phyloP scores from a whole-genome alignment of 2,888 invertebrate species.

The Hyposoter didymator region DNA sequence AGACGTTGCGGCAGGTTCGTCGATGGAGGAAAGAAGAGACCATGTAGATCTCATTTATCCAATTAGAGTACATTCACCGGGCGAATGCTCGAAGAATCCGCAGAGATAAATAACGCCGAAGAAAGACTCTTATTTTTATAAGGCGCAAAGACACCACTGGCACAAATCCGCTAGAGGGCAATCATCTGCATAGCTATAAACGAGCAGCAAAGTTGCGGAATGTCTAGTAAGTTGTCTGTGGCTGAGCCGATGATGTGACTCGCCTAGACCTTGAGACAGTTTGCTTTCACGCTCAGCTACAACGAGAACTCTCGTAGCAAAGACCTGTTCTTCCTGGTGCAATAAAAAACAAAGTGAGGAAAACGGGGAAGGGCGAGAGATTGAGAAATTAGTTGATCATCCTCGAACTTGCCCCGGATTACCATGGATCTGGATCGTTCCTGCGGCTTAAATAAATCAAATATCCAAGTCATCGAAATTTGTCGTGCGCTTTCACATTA shows the following conservation, averaged over 20 bases:
- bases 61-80: slow-evolving; percentile 63
- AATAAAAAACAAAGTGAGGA: not conserved
- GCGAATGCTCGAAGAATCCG: not conserved
- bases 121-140: slow-evolving; percentile 32
- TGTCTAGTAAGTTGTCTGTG: slow-evolving; percentile 31
- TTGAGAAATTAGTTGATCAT: slow-evolving; percentile 5
- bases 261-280: slow-evolving; percentile 72
- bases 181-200: slow-evolving; percentile 30
- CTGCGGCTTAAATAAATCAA: not conserved
- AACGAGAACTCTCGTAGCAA: slow-evolving; percentile 6
- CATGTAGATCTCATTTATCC: slow-evolving; percentile 21
- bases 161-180: not conserved
- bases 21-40: not conserved
- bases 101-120: slow-evolving; percentile 31
- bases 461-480: not conserved
- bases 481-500: not conserved
- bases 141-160: not conserved
- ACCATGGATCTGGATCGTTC: not conserved
- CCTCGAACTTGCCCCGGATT: slow-evolving; percentile 32
- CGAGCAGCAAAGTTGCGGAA: slow-evolving; percentile 35
- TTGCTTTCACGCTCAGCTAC: slow-evolving; percentile 65
- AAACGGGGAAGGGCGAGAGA: not conserved
- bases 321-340: not conserved
- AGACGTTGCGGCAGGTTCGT: not conserved
- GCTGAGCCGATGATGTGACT: slow-evolving; percentile 7